A percentile compares a stretch with the other conserved stretches of the same genome.
Evolutionary conservation across 64 coral and sea anemone genomes (phyloP).

Genomic region (Anthopleura sola): DNA sequence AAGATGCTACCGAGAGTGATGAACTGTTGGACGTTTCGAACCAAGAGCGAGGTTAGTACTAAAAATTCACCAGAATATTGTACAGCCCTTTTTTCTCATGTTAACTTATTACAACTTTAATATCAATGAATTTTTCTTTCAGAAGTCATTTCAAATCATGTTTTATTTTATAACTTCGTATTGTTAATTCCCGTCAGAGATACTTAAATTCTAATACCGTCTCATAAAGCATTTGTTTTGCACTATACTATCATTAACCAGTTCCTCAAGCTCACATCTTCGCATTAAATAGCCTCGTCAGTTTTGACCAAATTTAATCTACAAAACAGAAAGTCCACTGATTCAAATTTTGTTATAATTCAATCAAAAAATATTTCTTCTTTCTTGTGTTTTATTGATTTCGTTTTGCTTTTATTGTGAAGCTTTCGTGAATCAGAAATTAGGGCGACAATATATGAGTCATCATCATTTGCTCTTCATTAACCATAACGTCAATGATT

Average conservation of each 20-base stretch:
- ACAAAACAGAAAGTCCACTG: not conserved
- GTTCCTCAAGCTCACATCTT: not conserved
- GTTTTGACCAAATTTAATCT: too few relatives aligned
- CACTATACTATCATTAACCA: not conserved
- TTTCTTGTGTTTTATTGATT: not conserved
- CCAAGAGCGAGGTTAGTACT: conserved; percentile 19
- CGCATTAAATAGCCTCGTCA: too few relatives aligned
- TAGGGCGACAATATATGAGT: not conserved
- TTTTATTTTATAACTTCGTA: not conserved
- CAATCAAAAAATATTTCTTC: not conserved
- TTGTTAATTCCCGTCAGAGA: not conserved
- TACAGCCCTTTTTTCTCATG: not conserved
- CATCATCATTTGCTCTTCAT: conserved; percentile 13
- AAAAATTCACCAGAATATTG: not conserved
- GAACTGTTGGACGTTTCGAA: conserved; percentile 28
- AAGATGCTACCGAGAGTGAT: conserved; percentile 13
- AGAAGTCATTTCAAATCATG: not conserved
- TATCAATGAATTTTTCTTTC: not conserved
- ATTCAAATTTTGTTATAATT: not conserved
- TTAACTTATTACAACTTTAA: not conserved
- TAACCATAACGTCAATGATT: not conserved
- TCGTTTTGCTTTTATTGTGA: not conserved
- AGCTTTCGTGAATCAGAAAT: not conserved
- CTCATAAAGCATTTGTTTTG: not conserved
- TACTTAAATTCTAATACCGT: conserved; percentile 2